These are phyloP conservation scores for Tiaroga cobitis DNA, from an alignment of 2,797 vertebrate species.

Conservation along the genomic window DNA sequence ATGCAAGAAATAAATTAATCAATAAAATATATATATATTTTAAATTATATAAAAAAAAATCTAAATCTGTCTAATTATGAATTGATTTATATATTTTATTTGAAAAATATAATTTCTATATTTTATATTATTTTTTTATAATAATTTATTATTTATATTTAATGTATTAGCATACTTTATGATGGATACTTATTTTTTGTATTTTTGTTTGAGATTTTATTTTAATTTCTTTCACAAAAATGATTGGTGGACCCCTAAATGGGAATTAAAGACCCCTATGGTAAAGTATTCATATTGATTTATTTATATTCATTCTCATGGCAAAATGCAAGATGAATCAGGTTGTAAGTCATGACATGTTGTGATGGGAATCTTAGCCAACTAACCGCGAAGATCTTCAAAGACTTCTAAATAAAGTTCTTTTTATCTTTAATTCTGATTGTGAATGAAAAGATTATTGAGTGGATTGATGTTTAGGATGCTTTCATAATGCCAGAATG, in stretches of 20 bases:
- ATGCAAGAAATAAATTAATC: too few relatives aligned
- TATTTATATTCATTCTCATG: not conserved
- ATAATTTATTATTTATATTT: not conserved
- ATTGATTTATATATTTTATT: too few relatives aligned
- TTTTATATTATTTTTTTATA: not conserved
- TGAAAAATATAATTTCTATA: not conserved
- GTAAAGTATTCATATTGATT: not conserved
- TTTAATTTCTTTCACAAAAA: not conserved
- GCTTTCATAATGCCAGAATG: constrained; percentile 39
- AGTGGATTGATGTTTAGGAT: not conserved
- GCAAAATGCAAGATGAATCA: not conserved
- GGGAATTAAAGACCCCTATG: not conserved
- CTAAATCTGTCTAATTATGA: too few relatives aligned
- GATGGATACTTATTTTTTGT: not conserved
- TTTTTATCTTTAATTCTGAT: constrained; percentile 10
- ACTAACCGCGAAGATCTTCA: constrained; percentile 29
- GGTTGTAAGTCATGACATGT: constrained; percentile 24
- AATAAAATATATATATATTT: too few relatives aligned
- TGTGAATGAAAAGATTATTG: not conserved
- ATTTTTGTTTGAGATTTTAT: not conserved
- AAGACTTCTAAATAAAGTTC: not conserved
- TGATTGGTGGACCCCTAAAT: not conserved
- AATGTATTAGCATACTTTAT: not conserved
- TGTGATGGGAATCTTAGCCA: constrained; percentile 55
- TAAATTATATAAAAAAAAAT: too few relatives aligned